These are phyloP conservation scores for Drosophila fungiperda DNA, from an alignment of 2,888 invertebrate genomes.

Conservation along the genomic window DNA sequence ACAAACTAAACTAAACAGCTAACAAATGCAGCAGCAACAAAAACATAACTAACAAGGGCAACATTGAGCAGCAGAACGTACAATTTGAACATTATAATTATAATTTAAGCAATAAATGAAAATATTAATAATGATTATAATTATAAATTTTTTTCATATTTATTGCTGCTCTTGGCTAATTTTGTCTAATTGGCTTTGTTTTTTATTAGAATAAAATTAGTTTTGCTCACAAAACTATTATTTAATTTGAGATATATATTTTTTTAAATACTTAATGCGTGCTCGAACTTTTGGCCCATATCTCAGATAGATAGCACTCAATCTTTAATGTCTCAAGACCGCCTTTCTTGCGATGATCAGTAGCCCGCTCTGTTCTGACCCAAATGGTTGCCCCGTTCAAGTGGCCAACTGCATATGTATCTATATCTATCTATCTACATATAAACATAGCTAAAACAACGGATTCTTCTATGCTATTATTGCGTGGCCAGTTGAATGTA, in stretches of 20 bases:
- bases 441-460: slow-evolving; percentile 24
- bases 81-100: not conserved
- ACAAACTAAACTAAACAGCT: not conserved
- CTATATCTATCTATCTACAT: not conserved
- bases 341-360: slow-evolving; percentile 11
- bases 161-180: not conserved
- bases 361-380: slow-evolving; percentile 34
- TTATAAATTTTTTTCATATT: not conserved
- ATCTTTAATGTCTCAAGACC: not conserved
- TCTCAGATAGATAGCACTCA: not conserved
- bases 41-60: not conserved
- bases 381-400: slow-evolving; percentile 40
- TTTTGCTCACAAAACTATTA: not conserved
- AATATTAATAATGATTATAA: not conserved
- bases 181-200: not conserved
- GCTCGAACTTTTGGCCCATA: not conserved
- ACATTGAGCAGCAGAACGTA: not conserved
- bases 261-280: not conserved
- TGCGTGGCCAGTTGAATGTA: slow-evolving; percentile 29
- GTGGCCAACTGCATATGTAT: slow-evolving; percentile 16
- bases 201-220: too few species aligned
- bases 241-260: not conserved
- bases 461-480: slow-evolving; percentile 28
- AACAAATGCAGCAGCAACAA: slow-evolving; percentile 1
- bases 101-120: not conserved